These are phyloP conservation scores for Sebastes iracundus DNA, from an alignment of 2,797 vertebrate genomes.

Conservation along the genomic window DNA sequence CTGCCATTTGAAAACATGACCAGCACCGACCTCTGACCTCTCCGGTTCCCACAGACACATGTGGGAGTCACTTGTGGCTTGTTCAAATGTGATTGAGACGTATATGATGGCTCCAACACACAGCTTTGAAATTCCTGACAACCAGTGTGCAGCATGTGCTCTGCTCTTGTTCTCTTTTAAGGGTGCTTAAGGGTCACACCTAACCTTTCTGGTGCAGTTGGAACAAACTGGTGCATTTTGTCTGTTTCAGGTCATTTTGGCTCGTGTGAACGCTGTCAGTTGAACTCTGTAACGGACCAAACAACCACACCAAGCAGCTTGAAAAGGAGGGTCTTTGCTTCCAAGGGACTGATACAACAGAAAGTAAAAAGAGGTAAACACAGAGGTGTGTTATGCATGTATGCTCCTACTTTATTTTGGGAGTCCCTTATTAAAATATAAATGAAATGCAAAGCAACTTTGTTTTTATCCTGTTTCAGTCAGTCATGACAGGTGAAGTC, in stretches of 20 bases:
- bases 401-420: neutral
- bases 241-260: neutral
- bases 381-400: neutral
- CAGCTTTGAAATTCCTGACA: neutral
- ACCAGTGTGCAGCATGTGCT: slow-evolving; percentile 1
- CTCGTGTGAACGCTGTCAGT: neutral
- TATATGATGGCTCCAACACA: slow-evolving; percentile 7
- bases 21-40: slow-evolving; percentile 52
- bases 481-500: too few species aligned
- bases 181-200: neutral
- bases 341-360: neutral
- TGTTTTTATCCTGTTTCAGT: too few species aligned
- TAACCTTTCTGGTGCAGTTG: rapidly evolving
- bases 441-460: neutral
- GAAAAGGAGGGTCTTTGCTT: neutral
- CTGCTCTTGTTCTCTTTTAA: neutral
- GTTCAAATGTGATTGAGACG: slow-evolving; percentile 33
- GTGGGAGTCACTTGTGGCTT: slow-evolving; percentile 54
- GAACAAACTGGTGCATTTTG: neutral
- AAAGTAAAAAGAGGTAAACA: neutral
- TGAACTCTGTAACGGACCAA: neutral
- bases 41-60: slow-evolving; percentile 44
- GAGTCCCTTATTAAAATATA: neutral
- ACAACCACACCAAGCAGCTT: neutral
- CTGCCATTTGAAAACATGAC: slow-evolving; percentile 61